phyloP scores from a whole-genome alignment of 2,888 invertebrate genomes.

The Girardia tigrina region DNA sequence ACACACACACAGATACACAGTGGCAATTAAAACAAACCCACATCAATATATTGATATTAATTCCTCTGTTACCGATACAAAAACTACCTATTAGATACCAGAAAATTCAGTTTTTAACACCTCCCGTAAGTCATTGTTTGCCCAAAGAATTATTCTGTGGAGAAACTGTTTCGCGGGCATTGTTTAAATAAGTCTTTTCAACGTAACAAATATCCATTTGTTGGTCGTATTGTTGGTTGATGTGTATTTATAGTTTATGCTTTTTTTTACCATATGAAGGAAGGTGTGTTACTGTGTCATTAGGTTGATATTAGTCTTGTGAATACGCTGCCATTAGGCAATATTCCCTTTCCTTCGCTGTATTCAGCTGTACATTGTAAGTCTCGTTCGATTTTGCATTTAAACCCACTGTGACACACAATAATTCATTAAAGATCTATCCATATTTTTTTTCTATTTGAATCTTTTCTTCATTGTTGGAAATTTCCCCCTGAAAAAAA shows the following conservation, averaged over 20 bases:
- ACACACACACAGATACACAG: slow-evolving; percentile 1
- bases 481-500: too few relatives aligned
- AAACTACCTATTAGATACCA: slow-evolving; percentile 11
- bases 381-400: too few relatives aligned
- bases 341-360: background rate
- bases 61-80: slow-evolving; percentile 9
- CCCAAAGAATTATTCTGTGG: slow-evolving; percentile 19
- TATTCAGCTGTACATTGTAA: too few relatives aligned
- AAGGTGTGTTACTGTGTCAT: slow-evolving; percentile 6
- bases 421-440: too few relatives aligned
- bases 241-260: slow-evolving; percentile 6
- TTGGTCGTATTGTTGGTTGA: slow-evolving; percentile 1
- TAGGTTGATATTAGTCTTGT: background rate
- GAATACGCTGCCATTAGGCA: background rate
- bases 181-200: slow-evolving; percentile 20
- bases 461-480: too few relatives aligned
- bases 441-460: too few relatives aligned
- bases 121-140: slow-evolving; percentile 18
- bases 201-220: slow-evolving; percentile 23
- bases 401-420: too few relatives aligned
- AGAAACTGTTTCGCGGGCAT: slow-evolving; percentile 8
- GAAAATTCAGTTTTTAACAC: slow-evolving; percentile 13
- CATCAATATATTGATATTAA: background rate
- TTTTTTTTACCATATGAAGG: background rate
- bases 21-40: background rate